These are phyloP conservation scores for Isoperla grammatica DNA, from an alignment of 2,888 invertebrate genomes.

Conservation along the genomic window DNA sequence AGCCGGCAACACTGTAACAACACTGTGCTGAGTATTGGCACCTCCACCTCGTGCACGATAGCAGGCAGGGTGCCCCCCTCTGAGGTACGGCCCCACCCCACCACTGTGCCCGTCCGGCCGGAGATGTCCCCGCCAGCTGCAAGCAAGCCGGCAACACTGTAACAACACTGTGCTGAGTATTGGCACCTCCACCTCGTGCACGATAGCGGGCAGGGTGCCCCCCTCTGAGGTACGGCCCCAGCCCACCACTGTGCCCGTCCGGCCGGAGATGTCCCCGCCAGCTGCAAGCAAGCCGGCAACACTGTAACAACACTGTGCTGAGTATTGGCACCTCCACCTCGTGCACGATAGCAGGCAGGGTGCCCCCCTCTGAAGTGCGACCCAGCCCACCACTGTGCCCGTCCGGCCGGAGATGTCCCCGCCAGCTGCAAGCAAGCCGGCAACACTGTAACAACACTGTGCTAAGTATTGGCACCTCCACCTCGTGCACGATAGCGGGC, in stretches of 20 bases:
- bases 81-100: slow-evolving; percentile 80
- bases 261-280: slow-evolving; percentile 47
- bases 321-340: slow-evolving; percentile 82
- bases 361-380: slow-evolving; percentile 73
- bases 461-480: slow-evolving; percentile 76
- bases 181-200: slow-evolving; percentile 80
- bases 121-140: slow-evolving; percentile 36
- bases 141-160: slow-evolving; percentile 75
- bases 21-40: slow-evolving; percentile 70
- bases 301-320: slow-evolving; percentile 68
- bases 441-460: slow-evolving; percentile 73
- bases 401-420: slow-evolving; percentile 50
- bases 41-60: slow-evolving; percentile 75
- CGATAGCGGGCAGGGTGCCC: slow-evolving; percentile 68
- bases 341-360: slow-evolving; percentile 69
- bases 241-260: slow-evolving; percentile 72
- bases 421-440: slow-evolving; percentile 43
- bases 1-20: slow-evolving; percentile 75
- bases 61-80: slow-evolving; percentile 77
- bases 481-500: slow-evolving; percentile 74
- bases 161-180: slow-evolving; percentile 67
- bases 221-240: slow-evolving; percentile 83
- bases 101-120: slow-evolving; percentile 69
- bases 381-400: slow-evolving; percentile 83
- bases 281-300: slow-evolving; percentile 57